Percentiles rank a stretch among this genome's conserved stretches.
Conservation (phyloP, 2,797 vertebrate genomes). For the Gobionotothen gibberifrons region DNA sequence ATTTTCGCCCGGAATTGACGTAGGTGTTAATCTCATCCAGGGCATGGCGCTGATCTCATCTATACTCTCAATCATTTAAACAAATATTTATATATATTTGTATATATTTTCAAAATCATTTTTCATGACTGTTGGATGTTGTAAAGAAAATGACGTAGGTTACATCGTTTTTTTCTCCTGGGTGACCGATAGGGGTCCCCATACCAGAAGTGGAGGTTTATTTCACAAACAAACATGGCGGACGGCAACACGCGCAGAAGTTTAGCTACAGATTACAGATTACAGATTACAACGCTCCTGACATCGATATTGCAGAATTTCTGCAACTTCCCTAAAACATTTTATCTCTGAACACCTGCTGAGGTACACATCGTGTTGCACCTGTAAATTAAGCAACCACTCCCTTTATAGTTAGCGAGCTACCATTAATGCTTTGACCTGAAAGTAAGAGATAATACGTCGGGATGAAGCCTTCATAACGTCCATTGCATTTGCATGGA, state of each 20-base stretch:
- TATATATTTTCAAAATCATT: too few relatives aligned
- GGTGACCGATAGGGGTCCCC: not conserved
- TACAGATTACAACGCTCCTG: too few relatives aligned
- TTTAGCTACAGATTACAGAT: fast-evolving
- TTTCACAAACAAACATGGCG: not conserved
- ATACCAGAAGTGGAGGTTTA: not conserved
- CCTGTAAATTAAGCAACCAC: not conserved
- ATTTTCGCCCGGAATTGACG: too few relatives aligned
- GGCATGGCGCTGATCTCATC: too few relatives aligned
- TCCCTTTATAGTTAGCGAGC: not conserved
- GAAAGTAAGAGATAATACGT: not conserved
- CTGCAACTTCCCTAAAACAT: too few relatives aligned
- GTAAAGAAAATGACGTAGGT: too few relatives aligned
- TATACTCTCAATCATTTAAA: too few relatives aligned
- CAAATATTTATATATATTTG: too few relatives aligned
- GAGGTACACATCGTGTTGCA: not conserved
- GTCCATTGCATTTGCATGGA: not conserved
- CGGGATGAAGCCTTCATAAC: not conserved
- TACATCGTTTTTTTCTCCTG: not conserved
- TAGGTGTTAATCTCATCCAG: too few relatives aligned
- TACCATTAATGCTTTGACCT: not conserved
- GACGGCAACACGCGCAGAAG: not conserved
- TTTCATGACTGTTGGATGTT: too few relatives aligned
- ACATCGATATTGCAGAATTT: too few relatives aligned
- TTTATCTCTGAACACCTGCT: not conserved